A percentile compares a stretch with the other conserved stretches of the same genome.
phyloP scores from a whole-genome alignment of 2,888 invertebrate genomes.

The Gari tellinella region DNA sequence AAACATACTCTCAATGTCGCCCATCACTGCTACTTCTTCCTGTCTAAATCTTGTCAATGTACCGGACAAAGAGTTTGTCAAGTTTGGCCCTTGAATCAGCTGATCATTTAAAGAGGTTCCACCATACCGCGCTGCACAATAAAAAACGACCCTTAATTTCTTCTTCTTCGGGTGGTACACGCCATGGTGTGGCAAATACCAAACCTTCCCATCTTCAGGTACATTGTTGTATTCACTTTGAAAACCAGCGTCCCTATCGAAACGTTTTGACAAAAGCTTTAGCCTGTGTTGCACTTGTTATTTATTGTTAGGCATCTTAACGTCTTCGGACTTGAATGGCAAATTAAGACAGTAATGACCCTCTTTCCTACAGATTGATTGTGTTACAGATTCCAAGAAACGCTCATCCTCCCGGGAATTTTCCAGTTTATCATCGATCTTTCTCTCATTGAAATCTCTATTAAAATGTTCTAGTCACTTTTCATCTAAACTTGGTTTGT shows the following conservation, averaged over 20 bases:
- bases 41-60: constrained; percentile 53
- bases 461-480: too few relatives aligned
- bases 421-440: constrained; percentile 18
- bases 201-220: constrained; percentile 5
- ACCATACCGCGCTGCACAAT: constrained; percentile 35
- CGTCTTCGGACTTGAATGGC: constrained; percentile 21
- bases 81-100: constrained; percentile 22
- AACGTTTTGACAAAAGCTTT: background rate
- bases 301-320: constrained; percentile 8
- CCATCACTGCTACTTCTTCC: constrained; percentile 52
- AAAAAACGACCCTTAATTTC: constrained; percentile 44
- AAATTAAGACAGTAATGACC: constrained; percentile 40
- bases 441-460: constrained; percentile 41
- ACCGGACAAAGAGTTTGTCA: constrained; percentile 41
- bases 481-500: constrained; percentile 1
- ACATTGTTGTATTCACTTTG: background rate
- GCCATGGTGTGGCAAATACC: constrained; percentile 36
- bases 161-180: constrained; percentile 40
- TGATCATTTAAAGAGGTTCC: constrained; percentile 41
- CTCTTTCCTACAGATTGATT: background rate
- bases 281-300: background rate
- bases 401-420: constrained; percentile 29
- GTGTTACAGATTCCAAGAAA: constrained; percentile 22
- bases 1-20: constrained; percentile 53
- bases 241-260: background rate